A percentile compares a stretch with the other conserved stretches of the same genome.
Conservation (phyloP, 2,113 vertebrate species). For the Peucedramus taeniatus region DNA sequence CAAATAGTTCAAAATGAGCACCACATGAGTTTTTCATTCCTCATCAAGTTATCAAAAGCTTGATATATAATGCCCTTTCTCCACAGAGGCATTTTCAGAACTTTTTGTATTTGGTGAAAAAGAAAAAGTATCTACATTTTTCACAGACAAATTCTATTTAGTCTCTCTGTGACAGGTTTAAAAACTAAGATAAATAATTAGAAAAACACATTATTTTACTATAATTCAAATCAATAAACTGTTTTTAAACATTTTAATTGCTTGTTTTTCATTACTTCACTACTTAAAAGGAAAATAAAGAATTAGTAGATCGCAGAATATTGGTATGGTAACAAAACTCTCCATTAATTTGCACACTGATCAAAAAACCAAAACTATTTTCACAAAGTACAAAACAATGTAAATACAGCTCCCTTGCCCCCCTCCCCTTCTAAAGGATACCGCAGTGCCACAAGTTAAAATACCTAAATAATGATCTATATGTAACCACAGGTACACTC, state of each 20-base stretch:
- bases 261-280: not conserved
- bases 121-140: not conserved
- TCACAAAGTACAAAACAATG: not conserved
- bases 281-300: not conserved
- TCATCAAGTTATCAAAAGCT: not conserved
- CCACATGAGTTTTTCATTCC: not conserved
- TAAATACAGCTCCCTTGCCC: not conserved
- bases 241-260: not conserved
- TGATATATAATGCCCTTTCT: not conserved
- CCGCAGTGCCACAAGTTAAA: not conserved
- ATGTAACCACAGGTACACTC: not conserved
- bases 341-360: not conserved
- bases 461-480: not conserved
- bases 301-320: not conserved
- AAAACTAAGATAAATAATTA: not conserved
- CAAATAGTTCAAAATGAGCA: not conserved
- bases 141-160: not conserved
- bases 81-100: not conserved
- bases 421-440: not conserved
- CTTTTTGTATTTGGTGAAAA: not conserved
- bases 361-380: not conserved
- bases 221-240: not conserved
- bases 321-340: not conserved
- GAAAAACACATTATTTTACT: not conserved
- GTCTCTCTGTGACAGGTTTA: not conserved